These are phyloP conservation scores for Rhyacophila brunnea DNA, from an alignment of 1,140 invertebrate genomes.

Conservation along the genomic window DNA sequence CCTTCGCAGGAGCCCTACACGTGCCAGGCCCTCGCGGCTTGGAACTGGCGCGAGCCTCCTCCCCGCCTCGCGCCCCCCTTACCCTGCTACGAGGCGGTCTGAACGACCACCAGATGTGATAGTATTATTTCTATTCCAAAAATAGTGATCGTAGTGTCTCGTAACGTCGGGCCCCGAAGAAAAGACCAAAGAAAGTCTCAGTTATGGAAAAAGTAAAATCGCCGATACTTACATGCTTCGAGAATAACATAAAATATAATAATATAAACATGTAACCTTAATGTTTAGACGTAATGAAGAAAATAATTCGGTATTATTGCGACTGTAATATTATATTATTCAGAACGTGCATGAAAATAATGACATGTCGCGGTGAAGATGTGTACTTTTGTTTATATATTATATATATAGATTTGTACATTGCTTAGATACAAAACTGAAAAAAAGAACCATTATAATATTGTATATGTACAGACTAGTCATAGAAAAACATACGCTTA, in stretches of 20 bases:
- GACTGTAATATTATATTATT: slow-evolving; percentile 1
- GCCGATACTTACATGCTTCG: slow-evolving; percentile 21
- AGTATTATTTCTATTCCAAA: slow-evolving; percentile 28
- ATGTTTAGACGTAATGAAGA: slow-evolving; percentile 16
- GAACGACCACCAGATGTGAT: slow-evolving; percentile 19
- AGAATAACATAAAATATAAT: slow-evolving; percentile 13
- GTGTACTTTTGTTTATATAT: slow-evolving; percentile 22
- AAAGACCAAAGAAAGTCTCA: slow-evolving; percentile 22
- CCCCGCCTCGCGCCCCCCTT: slow-evolving; percentile 16
- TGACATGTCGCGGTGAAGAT: slow-evolving; percentile 12
- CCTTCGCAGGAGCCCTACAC: slow-evolving; percentile 19
- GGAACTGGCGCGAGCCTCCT: slow-evolving; percentile 12
- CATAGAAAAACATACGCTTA: slow-evolving; percentile 37
- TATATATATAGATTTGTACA: slow-evolving; percentile 19
- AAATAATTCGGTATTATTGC: neutral
- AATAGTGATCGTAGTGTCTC: slow-evolving; percentile 26
- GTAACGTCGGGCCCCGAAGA: neutral
- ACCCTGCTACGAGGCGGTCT: slow-evolving; percentile 33
- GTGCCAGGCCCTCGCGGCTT: slow-evolving; percentile 20
- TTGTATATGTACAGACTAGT: slow-evolving; percentile 36
- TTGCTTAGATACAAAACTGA: slow-evolving; percentile 23
- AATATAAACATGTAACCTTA: slow-evolving; percentile 13
- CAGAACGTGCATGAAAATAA: neutral
- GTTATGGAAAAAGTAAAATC: slow-evolving; percentile 1
- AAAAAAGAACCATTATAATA: slow-evolving; percentile 28